Evolutionary conservation across 1,140 invertebrate genomes (phyloP), one percentile per base, ranked within the genome.

Genomic region (Danaus plexippus): DNA sequence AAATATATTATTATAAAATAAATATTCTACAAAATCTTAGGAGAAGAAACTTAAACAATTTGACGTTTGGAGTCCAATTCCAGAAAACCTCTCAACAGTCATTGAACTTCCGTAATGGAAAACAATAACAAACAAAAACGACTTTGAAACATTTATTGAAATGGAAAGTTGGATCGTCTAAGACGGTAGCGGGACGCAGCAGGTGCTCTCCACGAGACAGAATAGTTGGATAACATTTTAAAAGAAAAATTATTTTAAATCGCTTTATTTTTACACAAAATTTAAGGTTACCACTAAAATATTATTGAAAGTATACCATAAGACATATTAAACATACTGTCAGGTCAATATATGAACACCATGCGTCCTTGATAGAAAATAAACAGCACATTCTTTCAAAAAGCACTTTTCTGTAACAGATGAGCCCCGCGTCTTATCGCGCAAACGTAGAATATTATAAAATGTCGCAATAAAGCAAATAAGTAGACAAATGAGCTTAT

Each of bases 401-500:
- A 77, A 74, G 63, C 63, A 70, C 67, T 75, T 75, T 59, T 57
- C 47, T 54, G 65, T 74, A 79, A 82, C 73, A 75, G 70, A 77
- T 80, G 73, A 71, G 71, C 76, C 73, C 78, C 67, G 69, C 62
- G 66, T 71, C 69, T 83, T 85, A 85, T 79, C 77, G 66, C 56
- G 67, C 71, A 73, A 75, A 75, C 68, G 75, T 78, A 80, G 75
- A 82, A 84, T 83, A 84, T 84, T 86, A 86, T 83, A 84, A 85
- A 82, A 84, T 71, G 74, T 82, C 79, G 72, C 77, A 85, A 81
- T 82, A 80, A 83, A 79, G 73, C 75, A 85, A 82, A 83, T 82
- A 82, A 77, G 77, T 74, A 85, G 76, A 83, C 77, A 80, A 80
- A 83, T 77, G 74, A 75, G 74, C 75, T 74, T 70, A 67, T 67